phyloP scores from a whole-genome alignment of 2,797 vertebrate species.

The Danionella dracula region DNA sequence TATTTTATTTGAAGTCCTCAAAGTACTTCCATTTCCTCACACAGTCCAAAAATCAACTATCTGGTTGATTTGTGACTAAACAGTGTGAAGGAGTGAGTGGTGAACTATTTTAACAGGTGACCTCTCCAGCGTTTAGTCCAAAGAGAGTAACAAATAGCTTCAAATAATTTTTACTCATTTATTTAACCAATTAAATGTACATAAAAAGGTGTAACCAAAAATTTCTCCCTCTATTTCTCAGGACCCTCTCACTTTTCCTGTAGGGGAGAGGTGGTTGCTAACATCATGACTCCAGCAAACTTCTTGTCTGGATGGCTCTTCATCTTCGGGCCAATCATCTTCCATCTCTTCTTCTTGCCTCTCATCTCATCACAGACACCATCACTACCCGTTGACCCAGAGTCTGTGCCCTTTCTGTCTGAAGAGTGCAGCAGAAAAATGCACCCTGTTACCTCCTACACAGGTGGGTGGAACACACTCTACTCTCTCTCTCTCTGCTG shows the following conservation, averaged over 20 bases:
- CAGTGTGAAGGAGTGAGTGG: no score
- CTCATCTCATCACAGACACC: slow-evolving; percentile 28
- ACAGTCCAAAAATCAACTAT: no score
- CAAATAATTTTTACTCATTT: no score
- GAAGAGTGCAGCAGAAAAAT: slow-evolving; percentile 36
- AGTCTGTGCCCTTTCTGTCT: neutral
- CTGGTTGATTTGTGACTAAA: no score
- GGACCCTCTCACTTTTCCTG: neutral
- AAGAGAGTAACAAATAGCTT: no score
- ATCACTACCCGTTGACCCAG: neutral
- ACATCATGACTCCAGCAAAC: slow-evolving; percentile 34
- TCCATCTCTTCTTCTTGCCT: slow-evolving; percentile 29
- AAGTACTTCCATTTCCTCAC: no score
- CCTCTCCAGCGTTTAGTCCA: no score
- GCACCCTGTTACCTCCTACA: slow-evolving; percentile 46
- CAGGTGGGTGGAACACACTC: slow-evolving; percentile 28
- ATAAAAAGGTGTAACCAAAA: no score
- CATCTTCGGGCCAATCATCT: slow-evolving; percentile 16
- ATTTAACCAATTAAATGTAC: no score
- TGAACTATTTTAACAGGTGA: no score
- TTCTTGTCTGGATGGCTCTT: neutral
- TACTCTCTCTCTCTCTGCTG: neutral
- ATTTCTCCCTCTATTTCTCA: neutral
- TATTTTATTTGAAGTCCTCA: no score
- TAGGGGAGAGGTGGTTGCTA: slow-evolving; percentile 16